Percentiles rank a stretch among this genome's conserved stretches.
Evolutionary conservation across 2,888 invertebrate species (phyloP).

Genomic region (Cryptus viduatorius): DNA sequence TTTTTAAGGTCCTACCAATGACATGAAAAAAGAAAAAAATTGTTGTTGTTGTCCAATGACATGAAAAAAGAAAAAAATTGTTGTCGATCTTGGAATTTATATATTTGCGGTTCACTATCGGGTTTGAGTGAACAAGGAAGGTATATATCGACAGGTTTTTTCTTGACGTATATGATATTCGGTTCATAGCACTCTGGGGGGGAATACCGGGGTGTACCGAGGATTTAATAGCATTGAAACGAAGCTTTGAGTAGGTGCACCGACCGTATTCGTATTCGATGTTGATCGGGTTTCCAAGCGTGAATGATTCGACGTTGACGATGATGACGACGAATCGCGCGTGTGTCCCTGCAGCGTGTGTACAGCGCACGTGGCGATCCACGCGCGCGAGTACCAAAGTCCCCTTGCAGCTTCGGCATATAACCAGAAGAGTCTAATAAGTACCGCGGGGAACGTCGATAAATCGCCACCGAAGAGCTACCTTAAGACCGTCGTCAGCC

Average conservation of each 20-base stretch:
- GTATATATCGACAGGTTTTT: conserved; percentile 1
- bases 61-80: too few relatives aligned
- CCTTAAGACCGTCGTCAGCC: conserved; percentile 53
- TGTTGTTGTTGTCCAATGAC: too few relatives aligned
- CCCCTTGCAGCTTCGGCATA: conserved; percentile 37
- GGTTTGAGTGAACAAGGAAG: neutral
- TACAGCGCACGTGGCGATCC: conserved; percentile 64
- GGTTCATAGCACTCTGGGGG: conserved; percentile 46
- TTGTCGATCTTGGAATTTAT: too few relatives aligned
- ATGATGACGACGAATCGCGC: conserved; percentile 36
- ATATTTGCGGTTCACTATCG: neutral
- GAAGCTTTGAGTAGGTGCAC: conserved; percentile 63
- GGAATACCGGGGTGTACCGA: conserved; percentile 33
- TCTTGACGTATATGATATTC: conserved; percentile 23
- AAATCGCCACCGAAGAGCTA: conserved; percentile 63
- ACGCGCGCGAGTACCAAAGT: conserved; percentile 34
- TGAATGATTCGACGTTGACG: conserved; percentile 68
- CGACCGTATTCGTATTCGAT: conserved; percentile 63
- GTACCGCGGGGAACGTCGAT: conserved; percentile 65
- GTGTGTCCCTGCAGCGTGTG: conserved; percentile 50
- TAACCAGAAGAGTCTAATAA: conserved; percentile 71
- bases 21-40: too few relatives aligned
- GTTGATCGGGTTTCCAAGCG: conserved; percentile 67
- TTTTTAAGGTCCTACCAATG: too few relatives aligned
- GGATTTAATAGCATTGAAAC: conserved; percentile 69